phyloP scores from a whole-genome alignment of 2,113 vertebrate genomes.

The Sinocyclocheilus maitianheensis region DNA sequence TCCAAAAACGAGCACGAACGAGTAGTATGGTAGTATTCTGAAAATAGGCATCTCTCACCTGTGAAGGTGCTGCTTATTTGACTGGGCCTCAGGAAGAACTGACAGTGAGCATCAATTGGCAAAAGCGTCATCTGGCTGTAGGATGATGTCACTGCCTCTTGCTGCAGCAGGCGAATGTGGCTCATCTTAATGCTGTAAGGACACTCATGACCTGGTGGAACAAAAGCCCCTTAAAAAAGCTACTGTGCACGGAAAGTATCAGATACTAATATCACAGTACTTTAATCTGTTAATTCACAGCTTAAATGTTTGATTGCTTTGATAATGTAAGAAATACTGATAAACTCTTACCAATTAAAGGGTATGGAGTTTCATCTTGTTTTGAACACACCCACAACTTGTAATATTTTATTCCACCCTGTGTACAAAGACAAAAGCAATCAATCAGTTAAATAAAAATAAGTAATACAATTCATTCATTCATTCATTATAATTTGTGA shows the following conservation, averaged over 20 bases:
- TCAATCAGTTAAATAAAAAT: neutral
- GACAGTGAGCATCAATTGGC: conserved; percentile 83
- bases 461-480: neutral
- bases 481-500: neutral
- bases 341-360: conserved; percentile 88
- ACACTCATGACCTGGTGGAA: conserved; percentile 87
- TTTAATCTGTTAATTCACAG: neutral
- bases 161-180: conserved; percentile 81
- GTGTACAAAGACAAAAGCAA: conserved; percentile 42
- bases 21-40: too few relatives aligned
- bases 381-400: conserved; percentile 94
- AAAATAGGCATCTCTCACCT: conserved; percentile 33
- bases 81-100: conserved; percentile 86
- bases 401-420: conserved; percentile 90
- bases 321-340: neutral
- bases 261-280: neutral
- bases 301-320: too few relatives aligned
- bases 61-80: conserved; percentile 1
- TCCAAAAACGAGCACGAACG: too few relatives aligned
- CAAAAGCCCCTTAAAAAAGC: conserved; percentile 34
- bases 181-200: conserved; percentile 97
- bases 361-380: conserved; percentile 92
- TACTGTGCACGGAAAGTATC: conserved; percentile 26
- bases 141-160: conserved; percentile 46
- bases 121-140: conserved; percentile 43